A percentile compares a stretch with the other conserved stretches of the same genome.
These are phyloP conservation scores for Stegophylla sp. DNA, from an alignment of 2,888 invertebrate genomes.

Conservation along the genomic window DNA sequence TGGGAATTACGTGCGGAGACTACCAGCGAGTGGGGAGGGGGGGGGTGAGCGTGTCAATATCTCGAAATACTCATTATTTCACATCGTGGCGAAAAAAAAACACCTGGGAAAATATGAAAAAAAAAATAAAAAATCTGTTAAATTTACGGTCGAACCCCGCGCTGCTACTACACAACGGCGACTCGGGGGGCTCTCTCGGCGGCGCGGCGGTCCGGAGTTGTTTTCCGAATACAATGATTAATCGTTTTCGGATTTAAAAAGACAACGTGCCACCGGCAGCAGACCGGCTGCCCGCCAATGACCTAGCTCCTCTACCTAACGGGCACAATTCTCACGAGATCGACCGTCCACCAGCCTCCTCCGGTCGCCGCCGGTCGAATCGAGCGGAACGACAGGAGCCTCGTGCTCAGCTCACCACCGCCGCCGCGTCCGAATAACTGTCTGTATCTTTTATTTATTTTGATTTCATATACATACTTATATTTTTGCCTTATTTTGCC, in stretches of 20 bases:
- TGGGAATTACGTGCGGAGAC: not conserved
- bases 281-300: not conserved
- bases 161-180: not conserved
- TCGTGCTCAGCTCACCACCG: not conserved
- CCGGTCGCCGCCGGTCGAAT: not conserved
- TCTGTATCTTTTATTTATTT: not conserved
- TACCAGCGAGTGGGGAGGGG: not conserved
- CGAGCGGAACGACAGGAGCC: not conserved
- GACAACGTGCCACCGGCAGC: not conserved
- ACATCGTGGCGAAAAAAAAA: not conserved
- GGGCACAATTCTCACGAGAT: conserved; percentile 10
- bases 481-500: not conserved
- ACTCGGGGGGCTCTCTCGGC: too few relatives aligned
- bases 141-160: not conserved
- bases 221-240: conserved; percentile 12
- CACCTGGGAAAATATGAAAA: not conserved
- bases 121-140: not conserved
- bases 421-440: not conserved
- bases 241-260: conserved; percentile 28
- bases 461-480: not conserved
- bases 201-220: not conserved
- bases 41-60: not conserved
- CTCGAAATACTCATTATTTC: conserved; percentile 35
- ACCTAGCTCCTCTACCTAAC: not conserved
- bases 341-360: too few relatives aligned